Percentiles rank a stretch among this genome's conserved stretches.
phyloP scores from a whole-genome alignment of 2,797 vertebrate genomes.

The Eulemur albifrons region DNA sequence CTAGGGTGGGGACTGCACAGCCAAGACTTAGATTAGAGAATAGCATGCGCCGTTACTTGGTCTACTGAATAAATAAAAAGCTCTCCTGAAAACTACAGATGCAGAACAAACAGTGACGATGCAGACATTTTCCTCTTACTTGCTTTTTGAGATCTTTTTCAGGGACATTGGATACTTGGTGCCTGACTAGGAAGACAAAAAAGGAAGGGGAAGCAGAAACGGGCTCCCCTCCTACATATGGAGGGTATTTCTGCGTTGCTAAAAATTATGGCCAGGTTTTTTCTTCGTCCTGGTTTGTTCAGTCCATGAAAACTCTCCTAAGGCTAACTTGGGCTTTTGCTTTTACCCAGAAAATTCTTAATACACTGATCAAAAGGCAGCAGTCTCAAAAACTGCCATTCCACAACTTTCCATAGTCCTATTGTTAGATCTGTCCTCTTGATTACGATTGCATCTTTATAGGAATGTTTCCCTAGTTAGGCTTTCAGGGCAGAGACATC shows the following conservation, averaged over 20 bases:
- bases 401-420: neutral
- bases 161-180: neutral
- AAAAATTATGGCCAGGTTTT: neutral
- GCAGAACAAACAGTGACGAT: neutral
- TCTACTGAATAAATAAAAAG: neutral
- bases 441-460: neutral
- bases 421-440: neutral
- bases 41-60: neutral
- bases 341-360: neutral
- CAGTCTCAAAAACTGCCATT: neutral
- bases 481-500: neutral
- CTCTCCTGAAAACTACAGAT: neutral
- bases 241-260: accelerated
- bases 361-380: neutral
- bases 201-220: too few relatives aligned
- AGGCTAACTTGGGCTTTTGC: neutral
- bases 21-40: neutral
- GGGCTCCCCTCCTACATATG: neutral
- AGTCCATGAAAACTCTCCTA: neutral
- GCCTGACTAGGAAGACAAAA: neutral
- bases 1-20: accelerated
- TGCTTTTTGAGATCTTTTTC: neutral
- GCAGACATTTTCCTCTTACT: neutral
- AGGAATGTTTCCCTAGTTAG: neutral
- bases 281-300: neutral